Base-by-base conservation (phyloP, 2,797 vertebrate genomes). In the Epinephelus awoara region DNA sequence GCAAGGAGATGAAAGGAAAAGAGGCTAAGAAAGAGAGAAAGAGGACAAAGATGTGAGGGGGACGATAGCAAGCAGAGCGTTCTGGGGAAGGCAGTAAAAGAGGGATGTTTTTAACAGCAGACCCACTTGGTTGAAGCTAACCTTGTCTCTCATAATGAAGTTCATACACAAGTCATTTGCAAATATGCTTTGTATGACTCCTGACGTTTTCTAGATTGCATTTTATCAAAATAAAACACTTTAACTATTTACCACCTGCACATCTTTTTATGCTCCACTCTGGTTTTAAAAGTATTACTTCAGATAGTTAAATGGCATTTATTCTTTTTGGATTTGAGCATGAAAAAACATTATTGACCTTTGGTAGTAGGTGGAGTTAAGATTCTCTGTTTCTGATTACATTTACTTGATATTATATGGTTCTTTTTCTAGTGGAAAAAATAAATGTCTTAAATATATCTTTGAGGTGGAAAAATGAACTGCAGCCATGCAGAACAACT, bases 1-100 rank as follows among this genome's bases (percentile, higher is more conserved):
- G 75, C 52, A n/a, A 75, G 61, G 65, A 88, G 78, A 91, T 85
- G 71, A 85, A 88, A 85, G 74, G 34, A 68, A 65, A 49, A 70
- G 74, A 79, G 80, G 67, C 50, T 62, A 55, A 71, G 58, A 78
- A 69, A 34, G 51, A 78, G 27, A 67, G 57, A 65, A 72, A 62
- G 66, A 75, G 64, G 71, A 77, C 56, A 42, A 44, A 65, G 79
- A 69, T 61, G 83, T 65, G 77, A 88, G 83, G 74, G 78, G 70
- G 74, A 61, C 7, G 70, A 86, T 86, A 86, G 89, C 21, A 9
- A 79, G 67, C n/a, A 19, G 23, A 72, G 64, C 2, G 5, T 83
- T 81, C 73, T 18, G 58, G 67, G 52, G 42, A 68, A 62, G 46
- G 42, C 65, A 72, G 62, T 80, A 81, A 88, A 88, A 79, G 54